Conservation (phyloP, 2,797 vertebrate genomes). For the Gephyroberyx darwinii region DNA sequence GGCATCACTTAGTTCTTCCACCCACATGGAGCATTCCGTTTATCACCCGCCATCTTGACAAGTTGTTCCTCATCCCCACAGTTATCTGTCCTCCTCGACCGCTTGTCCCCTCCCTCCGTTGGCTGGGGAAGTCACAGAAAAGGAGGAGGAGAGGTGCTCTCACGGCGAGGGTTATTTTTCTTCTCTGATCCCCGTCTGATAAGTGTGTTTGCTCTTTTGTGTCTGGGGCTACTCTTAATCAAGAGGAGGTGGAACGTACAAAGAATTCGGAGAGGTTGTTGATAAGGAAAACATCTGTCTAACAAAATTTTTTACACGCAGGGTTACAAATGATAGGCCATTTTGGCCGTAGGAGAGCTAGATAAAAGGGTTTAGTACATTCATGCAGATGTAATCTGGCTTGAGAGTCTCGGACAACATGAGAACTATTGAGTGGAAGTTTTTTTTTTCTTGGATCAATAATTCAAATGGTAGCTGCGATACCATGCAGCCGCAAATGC, state of each 20-base stretch:
- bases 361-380: constrained; percentile 55
- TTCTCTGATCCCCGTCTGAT: constrained; percentile 71
- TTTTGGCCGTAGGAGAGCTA: constrained; percentile 36
- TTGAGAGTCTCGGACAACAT: constrained; percentile 31
- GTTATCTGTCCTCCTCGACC: constrained; percentile 67
- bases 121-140: constrained; percentile 47
- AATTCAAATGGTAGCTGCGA: neutral
- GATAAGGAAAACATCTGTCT: constrained; percentile 72
- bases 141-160: constrained; percentile 52
- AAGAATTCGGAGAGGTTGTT: constrained; percentile 55
- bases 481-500: constrained; percentile 10
- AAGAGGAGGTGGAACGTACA: constrained; percentile 64
- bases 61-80: constrained; percentile 72
- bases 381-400: constrained; percentile 70
- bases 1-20: constrained; percentile 63
- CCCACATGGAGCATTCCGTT: constrained; percentile 60
- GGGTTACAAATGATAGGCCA: constrained; percentile 61
- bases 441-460: constrained; percentile 9
- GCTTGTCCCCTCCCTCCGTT: constrained; percentile 43
- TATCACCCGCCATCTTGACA: constrained; percentile 79
- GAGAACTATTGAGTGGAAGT: constrained; percentile 37
- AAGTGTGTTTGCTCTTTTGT: constrained; percentile 78
- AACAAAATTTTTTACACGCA: constrained; percentile 58
- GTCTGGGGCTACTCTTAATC: constrained; percentile 74
- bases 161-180: constrained; percentile 71